Conservation (phyloP, 2,113 vertebrate genomes). For the Drymodes brunneopygia region DNA sequence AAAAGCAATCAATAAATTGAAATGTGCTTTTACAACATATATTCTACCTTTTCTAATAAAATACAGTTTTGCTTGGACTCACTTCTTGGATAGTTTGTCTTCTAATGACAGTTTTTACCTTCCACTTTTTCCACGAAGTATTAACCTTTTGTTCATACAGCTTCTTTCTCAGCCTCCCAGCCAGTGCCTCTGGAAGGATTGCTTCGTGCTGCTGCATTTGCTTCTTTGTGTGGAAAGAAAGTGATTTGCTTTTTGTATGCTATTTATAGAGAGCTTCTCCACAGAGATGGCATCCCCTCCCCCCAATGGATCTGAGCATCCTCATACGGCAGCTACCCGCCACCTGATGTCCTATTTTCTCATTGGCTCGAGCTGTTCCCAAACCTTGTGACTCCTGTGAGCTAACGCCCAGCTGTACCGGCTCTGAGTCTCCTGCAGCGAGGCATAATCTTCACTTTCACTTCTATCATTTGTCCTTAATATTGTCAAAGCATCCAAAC, state of each 20-base stretch:
- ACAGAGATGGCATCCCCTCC: background rate
- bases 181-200: background rate
- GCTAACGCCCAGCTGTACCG: background rate
- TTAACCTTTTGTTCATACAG: background rate
- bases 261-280: constrained; percentile 53
- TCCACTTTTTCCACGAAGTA: background rate
- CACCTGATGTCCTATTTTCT: constrained; percentile 66
- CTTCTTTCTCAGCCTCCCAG: background rate
- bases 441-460: constrained; percentile 38
- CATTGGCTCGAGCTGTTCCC: constrained; percentile 57
- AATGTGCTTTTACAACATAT: background rate
- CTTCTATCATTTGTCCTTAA: constrained; percentile 18
- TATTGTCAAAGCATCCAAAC: background rate
- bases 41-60: background rate
- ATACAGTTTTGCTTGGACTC: background rate
- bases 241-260: constrained; percentile 29
- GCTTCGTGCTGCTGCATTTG: background rate
- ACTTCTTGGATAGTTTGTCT: background rate
- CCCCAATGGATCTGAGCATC: background rate
- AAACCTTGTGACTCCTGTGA: constrained; percentile 37
- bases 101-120: background rate
- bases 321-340: background rate
- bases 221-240: constrained; percentile 23
- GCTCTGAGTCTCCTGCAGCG: background rate
- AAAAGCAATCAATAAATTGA: background rate